Conservation (phyloP, 2,797 vertebrate genomes). For the Brachymystax lenok region DNA sequence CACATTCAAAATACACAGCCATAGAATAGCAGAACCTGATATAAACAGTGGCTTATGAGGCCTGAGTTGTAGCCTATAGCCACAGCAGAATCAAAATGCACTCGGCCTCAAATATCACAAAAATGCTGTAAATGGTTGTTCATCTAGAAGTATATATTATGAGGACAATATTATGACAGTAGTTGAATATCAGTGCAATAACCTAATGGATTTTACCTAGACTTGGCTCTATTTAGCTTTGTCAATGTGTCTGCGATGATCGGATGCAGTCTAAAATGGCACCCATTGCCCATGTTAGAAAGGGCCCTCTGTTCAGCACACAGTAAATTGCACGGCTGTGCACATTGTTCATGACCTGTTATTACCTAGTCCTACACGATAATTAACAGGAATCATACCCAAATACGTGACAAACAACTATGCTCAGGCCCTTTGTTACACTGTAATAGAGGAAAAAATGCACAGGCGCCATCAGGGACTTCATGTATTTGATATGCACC, state of each 20-base stretch:
- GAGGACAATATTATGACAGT: not conserved
- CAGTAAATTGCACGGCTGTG: not conserved
- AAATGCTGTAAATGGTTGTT: not conserved
- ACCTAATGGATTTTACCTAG: not conserved
- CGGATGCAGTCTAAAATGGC: not conserved
- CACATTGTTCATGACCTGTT: not conserved
- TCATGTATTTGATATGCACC: not conserved
- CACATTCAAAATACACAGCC: slow-evolving; percentile 43
- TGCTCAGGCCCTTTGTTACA: not conserved
- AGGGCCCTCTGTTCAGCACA: not conserved
- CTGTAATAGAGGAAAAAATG: not conserved
- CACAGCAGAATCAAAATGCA: slow-evolving; percentile 10
- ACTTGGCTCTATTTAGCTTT: not conserved
- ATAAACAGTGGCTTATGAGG: slow-evolving; percentile 22
- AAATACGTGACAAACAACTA: not conserved
- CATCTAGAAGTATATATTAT: not conserved
- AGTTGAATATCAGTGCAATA: not conserved
- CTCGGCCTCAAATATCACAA: slow-evolving; percentile 13
- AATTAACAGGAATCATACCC: not conserved
- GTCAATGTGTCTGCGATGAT: not conserved
- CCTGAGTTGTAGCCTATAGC: slow-evolving; percentile 1
- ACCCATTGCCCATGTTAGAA: not conserved
- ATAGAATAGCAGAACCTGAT: slow-evolving; percentile 29
- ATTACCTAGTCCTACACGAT: not conserved
- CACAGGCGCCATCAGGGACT: not conserved